Evolutionary conservation across 2,797 vertebrate genomes (phyloP), one percentile per base, ranked within the genome.

Genomic region (Sarcophilus harrisii): DNA sequence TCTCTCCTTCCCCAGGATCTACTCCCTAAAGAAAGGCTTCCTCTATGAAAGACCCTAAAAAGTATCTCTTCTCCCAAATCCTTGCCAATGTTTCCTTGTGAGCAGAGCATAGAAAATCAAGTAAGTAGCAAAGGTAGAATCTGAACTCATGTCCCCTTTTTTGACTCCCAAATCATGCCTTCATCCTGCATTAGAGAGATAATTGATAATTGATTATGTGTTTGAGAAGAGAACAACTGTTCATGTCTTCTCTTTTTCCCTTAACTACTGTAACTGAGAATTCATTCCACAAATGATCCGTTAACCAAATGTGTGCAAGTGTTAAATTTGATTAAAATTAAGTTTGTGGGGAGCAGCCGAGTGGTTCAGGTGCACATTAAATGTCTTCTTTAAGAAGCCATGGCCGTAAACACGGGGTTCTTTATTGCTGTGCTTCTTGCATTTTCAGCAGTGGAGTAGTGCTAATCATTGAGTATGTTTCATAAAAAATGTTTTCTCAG

Each of bases 401-500:
- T 96, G 96, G 97, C 97, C 87, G 96, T 97, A 98, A 98, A 96
- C 96, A 97, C 98, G 96, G 96, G 96, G 96, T 55, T 0, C 38
- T 73, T 95, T 97, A 90, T 95, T 95, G 57, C 58, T 57, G 58
- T 0, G 93, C 90, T 66, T 57, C 97, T 96, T 96, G 97, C 95
- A 96, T 96, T 97, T 96, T 94, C 96, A 96, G 96, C 90, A 30
- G 90, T 93, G 90, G 57, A 97, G 92, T 95, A 96, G 96, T 91
- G 95, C 97, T 98, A 98, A 98, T 98, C 98, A 95, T 98, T 93
- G 98, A 98, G 97, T 98, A 95, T 96, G 59, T 97, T 98, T 98
- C 98, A 98, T 98, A 98, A 98, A 98, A 98, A 98, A 97, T 96
- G 97, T 87, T 96, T 98, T 98, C 97, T 97, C 96, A 96, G 90